Evolutionary conservation across 2,113 vertebrate genomes (phyloP).

Genomic region (Apodemus sylvaticus): DNA sequence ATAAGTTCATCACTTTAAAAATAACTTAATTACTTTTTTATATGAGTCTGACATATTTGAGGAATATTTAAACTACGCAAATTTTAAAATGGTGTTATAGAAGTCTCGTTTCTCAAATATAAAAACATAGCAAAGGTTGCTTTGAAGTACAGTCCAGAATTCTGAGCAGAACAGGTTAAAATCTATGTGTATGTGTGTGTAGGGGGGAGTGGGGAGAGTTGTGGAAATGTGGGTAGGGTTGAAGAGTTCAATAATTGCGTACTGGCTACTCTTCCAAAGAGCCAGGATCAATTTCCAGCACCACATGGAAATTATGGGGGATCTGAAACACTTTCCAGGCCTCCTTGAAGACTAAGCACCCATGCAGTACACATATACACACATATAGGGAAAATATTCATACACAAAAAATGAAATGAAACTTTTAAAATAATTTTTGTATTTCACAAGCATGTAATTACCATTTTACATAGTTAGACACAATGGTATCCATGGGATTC

Average conservation of each 20-base stretch:
- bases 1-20: background rate
- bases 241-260: background rate
- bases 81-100: background rate
- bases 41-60: background rate
- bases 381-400: background rate
- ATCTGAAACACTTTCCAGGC: background rate
- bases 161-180: background rate
- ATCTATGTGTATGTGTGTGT: background rate
- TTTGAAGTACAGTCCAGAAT: no score
- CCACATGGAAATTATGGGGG: background rate
- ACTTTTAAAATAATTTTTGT: background rate
- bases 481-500: no score
- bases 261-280: background rate
- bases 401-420: background rate
- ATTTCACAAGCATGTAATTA: background rate
- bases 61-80: background rate
- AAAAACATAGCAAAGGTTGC: background rate
- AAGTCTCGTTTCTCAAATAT: background rate
- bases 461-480: background rate
- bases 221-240: accelerated
- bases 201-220: no score
- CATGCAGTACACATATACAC: background rate
- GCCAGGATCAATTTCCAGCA: background rate
- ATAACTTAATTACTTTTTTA: background rate
- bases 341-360: background rate